Base-by-base conservation (phyloP, 2,888 invertebrate species). In the Drosophila anomalata region DNA sequence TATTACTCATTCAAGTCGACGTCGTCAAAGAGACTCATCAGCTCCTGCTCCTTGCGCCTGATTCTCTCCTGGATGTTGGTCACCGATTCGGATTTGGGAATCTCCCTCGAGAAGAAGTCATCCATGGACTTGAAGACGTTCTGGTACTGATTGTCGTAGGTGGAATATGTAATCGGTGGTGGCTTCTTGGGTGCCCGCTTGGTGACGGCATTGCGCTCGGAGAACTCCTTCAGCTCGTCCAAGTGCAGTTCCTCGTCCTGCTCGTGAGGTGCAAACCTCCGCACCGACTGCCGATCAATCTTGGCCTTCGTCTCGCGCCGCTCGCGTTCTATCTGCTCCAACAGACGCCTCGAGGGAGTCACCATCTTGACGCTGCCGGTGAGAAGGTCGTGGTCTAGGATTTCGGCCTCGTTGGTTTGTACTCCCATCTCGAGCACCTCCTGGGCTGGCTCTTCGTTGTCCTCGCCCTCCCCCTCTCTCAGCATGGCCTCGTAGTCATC, bases 361-460 rank as follows among this genome's bases (percentile, higher is more conserved):
- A 89, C 39, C 11, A 89, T 55, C 53, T 83, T 88, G 2, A 80
- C 67, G 52, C 87, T 83, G 3, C 89, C 90, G 36, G 87, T 74
- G 3, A 89, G 66, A 11, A 88, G 48, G 6, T 79, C 76, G 24
- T 76, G 82, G 73, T 89, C 81, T 2, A 89, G 69, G 39, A 90
- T 90, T 65, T 90, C 90, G n/a, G 54, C 52, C 46, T 90, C 90
- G 55, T 79, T 81, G 0, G 89, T 88, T 68, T 90, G 90, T 42
- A 85, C 74, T 20, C 75, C 81, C 0, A 65, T 67, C 12, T 90
- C 89, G 11, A 58, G 17, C 14, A 70, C 12, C 3, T 22, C 46
- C 0, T 24, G 42, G 3, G 5, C 12, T 3, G 29, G 41, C 6
- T 8, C 9, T 9, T 20, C 17, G 12, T 6, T 39, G 20, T n/a